Percentiles rank a stretch among this genome's conserved stretches.
Conservation (phyloP, 2,888 invertebrate species). For the Leptopilina drosophilae region DNA sequence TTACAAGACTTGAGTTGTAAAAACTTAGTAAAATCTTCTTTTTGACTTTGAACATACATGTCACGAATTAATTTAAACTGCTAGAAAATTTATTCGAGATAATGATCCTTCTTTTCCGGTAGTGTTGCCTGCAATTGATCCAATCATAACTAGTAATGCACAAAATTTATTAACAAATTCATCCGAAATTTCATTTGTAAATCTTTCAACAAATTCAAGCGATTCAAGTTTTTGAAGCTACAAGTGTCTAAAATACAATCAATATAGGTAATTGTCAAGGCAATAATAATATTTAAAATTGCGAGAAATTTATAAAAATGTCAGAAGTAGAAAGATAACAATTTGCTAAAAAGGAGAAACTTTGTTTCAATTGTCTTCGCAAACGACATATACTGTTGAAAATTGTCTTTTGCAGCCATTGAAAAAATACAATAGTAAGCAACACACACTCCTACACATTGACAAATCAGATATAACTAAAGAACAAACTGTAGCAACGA, state of each 20-base stretch:
- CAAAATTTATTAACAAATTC: background rate
- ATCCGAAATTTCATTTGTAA: background rate
- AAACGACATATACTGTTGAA: background rate
- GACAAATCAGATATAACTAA: background rate
- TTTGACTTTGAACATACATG: background rate
- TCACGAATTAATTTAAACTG: background rate
- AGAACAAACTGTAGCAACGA: background rate
- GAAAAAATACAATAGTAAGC: background rate
- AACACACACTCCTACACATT: background rate
- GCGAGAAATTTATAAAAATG: background rate
- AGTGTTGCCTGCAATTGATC: background rate
- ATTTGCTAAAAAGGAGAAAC: background rate
- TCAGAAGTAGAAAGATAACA: background rate
- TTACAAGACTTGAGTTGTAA: no score
- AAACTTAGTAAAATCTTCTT: no score
- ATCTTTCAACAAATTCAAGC: background rate
- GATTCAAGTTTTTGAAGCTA: background rate
- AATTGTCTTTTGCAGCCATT: background rate
- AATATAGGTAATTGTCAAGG: background rate
- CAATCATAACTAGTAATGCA: background rate
- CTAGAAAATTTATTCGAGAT: background rate
- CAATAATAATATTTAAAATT: background rate
- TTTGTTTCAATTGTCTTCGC: constrained; percentile 15
- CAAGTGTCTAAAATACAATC: background rate
- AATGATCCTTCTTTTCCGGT: background rate